Evolutionary conservation across 1,140 invertebrate genomes (phyloP).

Genomic region (Pseudomyrmex gracilis): DNA sequence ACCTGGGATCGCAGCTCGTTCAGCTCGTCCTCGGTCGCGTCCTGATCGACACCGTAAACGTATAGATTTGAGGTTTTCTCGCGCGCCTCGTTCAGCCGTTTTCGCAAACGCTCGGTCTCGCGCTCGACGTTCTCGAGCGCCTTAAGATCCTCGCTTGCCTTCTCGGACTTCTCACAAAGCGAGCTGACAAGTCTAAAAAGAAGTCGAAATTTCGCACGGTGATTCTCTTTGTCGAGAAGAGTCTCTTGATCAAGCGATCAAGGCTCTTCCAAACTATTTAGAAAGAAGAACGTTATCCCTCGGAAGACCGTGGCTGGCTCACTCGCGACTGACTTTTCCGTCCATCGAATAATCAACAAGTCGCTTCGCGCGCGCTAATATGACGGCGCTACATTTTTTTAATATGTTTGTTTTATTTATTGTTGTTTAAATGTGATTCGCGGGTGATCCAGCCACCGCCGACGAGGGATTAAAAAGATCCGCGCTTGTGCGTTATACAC

Average conservation of each 20-base stretch:
- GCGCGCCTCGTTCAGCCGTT: slow-evolving; percentile 88
- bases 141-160: slow-evolving; percentile 87
- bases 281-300: too few species aligned
- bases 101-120: slow-evolving; percentile 88
- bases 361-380: too few species aligned
- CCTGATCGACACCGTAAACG: slow-evolving; percentile 90
- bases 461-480: too few species aligned
- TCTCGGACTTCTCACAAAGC: slow-evolving; percentile 87
- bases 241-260: neutral
- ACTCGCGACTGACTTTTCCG: too few species aligned
- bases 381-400: neutral
- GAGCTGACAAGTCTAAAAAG: slow-evolving; percentile 85
- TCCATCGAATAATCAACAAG: too few species aligned
- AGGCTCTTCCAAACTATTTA: neutral
- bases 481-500: neutral
- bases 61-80: slow-evolving; percentile 89
- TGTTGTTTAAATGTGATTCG: too few species aligned
- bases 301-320: too few species aligned
- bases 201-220: slow-evolving; percentile 39
- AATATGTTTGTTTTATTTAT: too few species aligned
- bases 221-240: neutral
- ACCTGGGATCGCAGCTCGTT: slow-evolving; percentile 85
- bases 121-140: slow-evolving; percentile 87
- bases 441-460: too few species aligned
- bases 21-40: slow-evolving; percentile 85